Evolutionary conservation across 2,888 invertebrate species (phyloP), one percentile per base, ranked within the genome.

Genomic region (Fragum whitleyi): DNA sequence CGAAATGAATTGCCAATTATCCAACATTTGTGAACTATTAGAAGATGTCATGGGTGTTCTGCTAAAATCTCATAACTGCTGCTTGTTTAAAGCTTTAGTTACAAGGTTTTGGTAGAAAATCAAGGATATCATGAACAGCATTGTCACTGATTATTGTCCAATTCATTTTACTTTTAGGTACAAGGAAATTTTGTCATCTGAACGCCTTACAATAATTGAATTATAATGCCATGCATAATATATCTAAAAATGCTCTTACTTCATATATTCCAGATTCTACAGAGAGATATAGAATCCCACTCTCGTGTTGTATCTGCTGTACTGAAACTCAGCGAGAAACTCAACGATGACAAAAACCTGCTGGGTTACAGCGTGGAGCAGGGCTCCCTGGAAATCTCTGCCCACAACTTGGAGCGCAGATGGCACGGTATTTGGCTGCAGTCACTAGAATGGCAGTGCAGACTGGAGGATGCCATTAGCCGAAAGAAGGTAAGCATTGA

Each of bases 401-500:
- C 96, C 83, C 95, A 96, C 77, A 96, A 96, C 83, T 95, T 98
- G 89, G 97, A 98, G 94, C 95, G 96, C 84, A 96, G 97, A 93
- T 98, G 97, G 97, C 98, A 98, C 94, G 96, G 97, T 89, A 95
- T 98, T 88, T 98, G 97, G 95, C 95, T 98, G 91, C 96, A 97
- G 91, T 97, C 97, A 74, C 95, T 98, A 92, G 98, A 98, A 96
- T 97, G 97, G 96, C 97, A 97, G 95, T 97, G 97, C 94, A 96
- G 97, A 94, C 95, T 98, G 92, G 98, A 98, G 94, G 96, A 93
- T 86, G 92, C 91, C 72, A 88, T 92, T 80, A 86, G 86, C 75
- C 85, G 87, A 53, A 87, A 87, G 70, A 90, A 91, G 91, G 92
- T 92, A 51, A 19, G 78, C 68, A n/a, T 16, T 9, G 39, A n/a